phyloP scores from a whole-genome alignment of 2,113 vertebrate genomes.

The Polypterus bichir region DNA sequence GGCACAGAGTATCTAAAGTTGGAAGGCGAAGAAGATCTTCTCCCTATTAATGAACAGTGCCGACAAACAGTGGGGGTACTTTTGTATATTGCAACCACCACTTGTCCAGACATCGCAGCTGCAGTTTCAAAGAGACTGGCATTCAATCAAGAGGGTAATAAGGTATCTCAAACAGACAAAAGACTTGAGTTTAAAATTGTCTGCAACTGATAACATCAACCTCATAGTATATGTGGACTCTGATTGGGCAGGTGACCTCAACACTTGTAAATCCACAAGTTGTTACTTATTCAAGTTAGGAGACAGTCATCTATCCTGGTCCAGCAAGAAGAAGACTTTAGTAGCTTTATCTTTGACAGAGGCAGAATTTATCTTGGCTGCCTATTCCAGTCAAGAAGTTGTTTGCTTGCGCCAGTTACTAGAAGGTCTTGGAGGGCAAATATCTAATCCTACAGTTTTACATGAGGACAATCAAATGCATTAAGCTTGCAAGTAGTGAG shows the following conservation, averaged over 20 bases:
- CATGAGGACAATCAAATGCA: conserved; percentile 6
- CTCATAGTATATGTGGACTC: no score
- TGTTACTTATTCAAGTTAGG: not conserved
- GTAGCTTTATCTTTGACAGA: conserved; percentile 9
- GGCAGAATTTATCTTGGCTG: conserved; percentile 5
- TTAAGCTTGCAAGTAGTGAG: conserved; percentile 1
- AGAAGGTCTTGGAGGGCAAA: conserved; percentile 1
- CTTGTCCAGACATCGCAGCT: no score
- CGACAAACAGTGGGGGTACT: no score
- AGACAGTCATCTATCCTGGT: not conserved
- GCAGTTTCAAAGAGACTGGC: no score
- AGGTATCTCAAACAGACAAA: not conserved
- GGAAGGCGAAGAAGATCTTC: no score
- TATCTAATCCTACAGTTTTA: conserved; percentile 7
- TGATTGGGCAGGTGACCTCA: conserved; percentile 4
- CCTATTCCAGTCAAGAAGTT: conserved; percentile 11
- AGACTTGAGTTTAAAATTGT: not conserved
- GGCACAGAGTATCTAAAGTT: no score
- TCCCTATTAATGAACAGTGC: no score
- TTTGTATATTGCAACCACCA: no score
- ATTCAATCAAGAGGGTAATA: no score
- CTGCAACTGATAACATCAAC: no score
- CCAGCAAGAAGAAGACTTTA: not conserved
- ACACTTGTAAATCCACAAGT: conserved; percentile 3
- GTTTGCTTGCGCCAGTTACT: conserved; percentile 2